These are phyloP conservation scores for Mobula hypostoma DNA, from an alignment of 2,113 vertebrate genomes.

Conservation along the genomic window DNA sequence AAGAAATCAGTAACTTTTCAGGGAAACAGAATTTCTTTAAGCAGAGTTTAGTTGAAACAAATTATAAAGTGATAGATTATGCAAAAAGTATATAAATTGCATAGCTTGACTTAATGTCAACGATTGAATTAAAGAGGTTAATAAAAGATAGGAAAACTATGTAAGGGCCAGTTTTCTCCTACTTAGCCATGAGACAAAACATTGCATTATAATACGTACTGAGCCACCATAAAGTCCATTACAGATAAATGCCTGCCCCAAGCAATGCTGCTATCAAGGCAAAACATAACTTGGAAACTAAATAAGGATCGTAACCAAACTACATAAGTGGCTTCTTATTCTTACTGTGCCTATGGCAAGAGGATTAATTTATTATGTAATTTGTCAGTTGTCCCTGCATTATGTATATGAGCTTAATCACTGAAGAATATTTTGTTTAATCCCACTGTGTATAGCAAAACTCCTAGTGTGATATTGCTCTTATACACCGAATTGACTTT, in stretches of 20 bases:
- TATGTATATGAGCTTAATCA: background rate
- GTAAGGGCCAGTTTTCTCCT: background rate
- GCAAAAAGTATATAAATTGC: background rate
- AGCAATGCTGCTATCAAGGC: background rate
- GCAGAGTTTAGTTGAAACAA: background rate
- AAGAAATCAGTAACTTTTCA: background rate
- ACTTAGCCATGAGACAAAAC: background rate
- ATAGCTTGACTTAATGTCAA: background rate
- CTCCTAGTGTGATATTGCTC: background rate
- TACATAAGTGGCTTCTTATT: background rate
- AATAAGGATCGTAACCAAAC: background rate
- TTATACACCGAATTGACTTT: background rate
- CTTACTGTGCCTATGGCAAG: background rate
- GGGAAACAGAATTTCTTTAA: background rate
- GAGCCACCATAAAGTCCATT: background rate
- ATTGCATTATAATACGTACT: background rate
- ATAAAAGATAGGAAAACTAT: background rate
- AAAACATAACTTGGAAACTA: background rate
- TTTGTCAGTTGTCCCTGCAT: background rate
- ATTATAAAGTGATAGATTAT: background rate
- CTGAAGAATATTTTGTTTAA: background rate
- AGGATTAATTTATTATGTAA: background rate
- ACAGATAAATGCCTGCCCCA: background rate
- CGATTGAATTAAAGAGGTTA: background rate
- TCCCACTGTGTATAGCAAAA: background rate